These are phyloP conservation scores for Denticeps clupeoides DNA, from an alignment of 2,797 vertebrate species.

Conservation along the genomic window DNA sequence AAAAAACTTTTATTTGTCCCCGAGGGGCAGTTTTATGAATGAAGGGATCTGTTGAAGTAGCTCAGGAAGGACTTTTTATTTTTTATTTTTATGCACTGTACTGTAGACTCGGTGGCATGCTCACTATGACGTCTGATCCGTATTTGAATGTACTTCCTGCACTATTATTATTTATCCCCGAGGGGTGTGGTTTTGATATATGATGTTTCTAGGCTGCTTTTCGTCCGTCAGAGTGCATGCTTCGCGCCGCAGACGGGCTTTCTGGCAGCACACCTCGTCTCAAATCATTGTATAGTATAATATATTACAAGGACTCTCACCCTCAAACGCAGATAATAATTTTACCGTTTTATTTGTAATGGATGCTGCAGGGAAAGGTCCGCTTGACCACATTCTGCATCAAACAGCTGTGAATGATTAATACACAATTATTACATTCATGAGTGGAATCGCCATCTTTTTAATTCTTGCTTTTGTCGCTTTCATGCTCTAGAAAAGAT, in stretches of 20 bases:
- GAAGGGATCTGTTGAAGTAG: conserved; percentile 55
- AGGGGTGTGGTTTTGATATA: conserved; percentile 43
- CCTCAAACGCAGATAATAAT: too few relatives aligned
- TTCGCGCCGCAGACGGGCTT: conserved; percentile 23
- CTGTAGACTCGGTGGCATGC: conserved; percentile 53
- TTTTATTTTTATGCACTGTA: conserved; percentile 65
- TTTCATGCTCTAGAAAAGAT: too few relatives aligned
- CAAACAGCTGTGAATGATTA: too few relatives aligned
- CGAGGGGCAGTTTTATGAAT: conserved; percentile 38
- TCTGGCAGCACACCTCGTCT: conserved; percentile 13
- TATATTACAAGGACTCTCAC: too few relatives aligned
- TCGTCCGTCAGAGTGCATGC: conserved; percentile 49
- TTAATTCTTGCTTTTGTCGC: too few relatives aligned
- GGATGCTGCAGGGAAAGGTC: too few relatives aligned
- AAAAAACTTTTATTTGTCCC: conserved; percentile 33
- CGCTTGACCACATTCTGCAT: too few relatives aligned
- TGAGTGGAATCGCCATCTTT: too few relatives aligned
- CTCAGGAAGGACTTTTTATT: conserved; percentile 61
- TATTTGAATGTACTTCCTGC: conserved; percentile 62
- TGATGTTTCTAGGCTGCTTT: conserved; percentile 38
- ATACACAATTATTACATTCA: too few relatives aligned
- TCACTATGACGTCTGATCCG: conserved; percentile 44
- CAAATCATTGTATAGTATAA: too few relatives aligned
- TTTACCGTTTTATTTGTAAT: too few relatives aligned
- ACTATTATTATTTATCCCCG: conserved; percentile 57